A percentile compares a stretch with the other conserved stretches of the same genome.
phyloP scores from a whole-genome alignment of 2,797 vertebrate genomes.

The Sylvia borin region DNA sequence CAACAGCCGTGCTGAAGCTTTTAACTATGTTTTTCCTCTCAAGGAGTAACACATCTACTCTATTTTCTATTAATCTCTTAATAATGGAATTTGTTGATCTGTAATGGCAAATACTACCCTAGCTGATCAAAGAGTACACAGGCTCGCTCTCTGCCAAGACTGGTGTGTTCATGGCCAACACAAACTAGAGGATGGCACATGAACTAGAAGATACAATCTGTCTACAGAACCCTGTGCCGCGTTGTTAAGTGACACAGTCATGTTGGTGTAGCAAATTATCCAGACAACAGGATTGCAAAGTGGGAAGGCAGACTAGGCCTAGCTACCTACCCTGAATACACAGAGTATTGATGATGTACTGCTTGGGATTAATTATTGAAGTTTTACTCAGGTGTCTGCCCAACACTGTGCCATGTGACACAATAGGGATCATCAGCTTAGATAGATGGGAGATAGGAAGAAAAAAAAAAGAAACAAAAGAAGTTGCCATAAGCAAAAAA shows the following conservation, averaged over 20 bases:
- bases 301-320: neutral
- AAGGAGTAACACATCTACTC: neutral
- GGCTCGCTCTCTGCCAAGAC: neutral
- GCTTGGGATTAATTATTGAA: neutral
- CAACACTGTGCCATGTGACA: neutral
- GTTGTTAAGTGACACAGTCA: neutral
- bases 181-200: fast-evolving
- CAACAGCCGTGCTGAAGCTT: neutral
- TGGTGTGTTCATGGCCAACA: neutral
- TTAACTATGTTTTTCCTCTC: neutral
- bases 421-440: neutral
- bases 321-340: neutral
- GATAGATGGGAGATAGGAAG: too few species aligned
- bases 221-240: fast-evolving
- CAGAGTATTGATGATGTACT: neutral
- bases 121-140: neutral
- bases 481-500: too few species aligned
- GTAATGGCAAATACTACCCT: neutral
- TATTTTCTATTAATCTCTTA: neutral
- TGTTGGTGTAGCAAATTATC: neutral
- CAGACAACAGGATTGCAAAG: neutral
- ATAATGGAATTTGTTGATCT: neutral
- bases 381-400: fast-evolving
- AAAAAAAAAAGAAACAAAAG: too few species aligned
- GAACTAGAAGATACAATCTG: too few species aligned